Base-by-base conservation (phyloP, 2,888 invertebrate species). In the Drosophila sordidapex region DNA sequence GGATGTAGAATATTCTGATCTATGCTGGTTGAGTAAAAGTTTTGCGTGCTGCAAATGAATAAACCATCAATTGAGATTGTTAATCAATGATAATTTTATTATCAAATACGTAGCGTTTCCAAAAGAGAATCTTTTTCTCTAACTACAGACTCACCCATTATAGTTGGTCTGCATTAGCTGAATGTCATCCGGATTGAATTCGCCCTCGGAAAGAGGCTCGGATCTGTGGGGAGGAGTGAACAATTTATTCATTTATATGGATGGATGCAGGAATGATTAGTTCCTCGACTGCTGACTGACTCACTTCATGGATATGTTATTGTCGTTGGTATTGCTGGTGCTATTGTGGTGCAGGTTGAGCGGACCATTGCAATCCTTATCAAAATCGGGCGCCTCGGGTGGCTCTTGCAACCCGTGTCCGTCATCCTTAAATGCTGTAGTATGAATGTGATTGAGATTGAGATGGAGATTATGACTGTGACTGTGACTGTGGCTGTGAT, bases 171-270 rank as follows among this genome's bases (percentile, higher is more conserved):
- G 93, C 87, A 93, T 93, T 7, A 93, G 80, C 51, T 93, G 92
- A 64, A 93, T 93, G 70, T 93, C 93, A 72, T 93, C 92, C 18
- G 92, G 92, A 80, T 93, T 93, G 67, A 93, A 93, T 74, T 93
- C 93, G 5, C 91, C 91, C 64, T 92, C 92, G 4, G 92, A 92
- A 51, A 92, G 86, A 11, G 92, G 92, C 56, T 92, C 92, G 52
- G 93, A 92, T 81, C 92, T 93, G 70, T 48, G 64, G 40, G 57
- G 7, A 6, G 52, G 15, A 46, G 1, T 7, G 27, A n/a, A n/a
- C 25, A 27, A n/a, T 38, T 54, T 2, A 36, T 33, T 36, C 1
- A 5, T 7, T 27, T 8, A 31, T 51, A 11, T 31, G 10, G 43
- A 13, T 54, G 15, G n/a, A 27, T 27, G 49, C 15, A 27, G 11